phyloP scores from a whole-genome alignment of 2,113 vertebrate species.

The Oreocharis arfaki region DNA sequence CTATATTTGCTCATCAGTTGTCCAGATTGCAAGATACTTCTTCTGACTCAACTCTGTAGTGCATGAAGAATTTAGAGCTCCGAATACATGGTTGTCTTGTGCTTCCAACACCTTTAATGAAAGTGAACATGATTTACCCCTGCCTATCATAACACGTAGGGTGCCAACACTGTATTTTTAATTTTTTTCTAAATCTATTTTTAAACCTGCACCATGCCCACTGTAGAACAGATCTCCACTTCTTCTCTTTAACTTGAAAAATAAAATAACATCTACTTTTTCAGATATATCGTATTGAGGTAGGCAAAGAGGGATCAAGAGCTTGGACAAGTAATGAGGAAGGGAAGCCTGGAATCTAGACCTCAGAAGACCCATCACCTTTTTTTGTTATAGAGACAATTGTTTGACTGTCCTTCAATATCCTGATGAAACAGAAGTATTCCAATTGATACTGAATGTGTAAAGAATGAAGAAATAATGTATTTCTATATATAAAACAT shows the following conservation, averaged over 20 bases:
- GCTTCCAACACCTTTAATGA: background rate
- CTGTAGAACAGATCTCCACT: background rate
- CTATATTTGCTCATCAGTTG: background rate
- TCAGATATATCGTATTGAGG: background rate
- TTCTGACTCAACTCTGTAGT: background rate
- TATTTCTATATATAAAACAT: background rate
- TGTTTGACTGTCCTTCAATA: background rate
- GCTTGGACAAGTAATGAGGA: background rate
- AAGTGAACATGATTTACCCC: background rate
- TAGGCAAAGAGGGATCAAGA: background rate
- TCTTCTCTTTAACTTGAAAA: background rate
- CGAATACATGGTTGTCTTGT: background rate
- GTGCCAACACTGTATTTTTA: background rate
- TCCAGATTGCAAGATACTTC: background rate
- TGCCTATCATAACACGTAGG: background rate
- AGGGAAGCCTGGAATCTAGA: background rate
- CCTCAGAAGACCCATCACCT: accelerated
- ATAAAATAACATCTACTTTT: background rate
- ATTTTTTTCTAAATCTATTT: background rate
- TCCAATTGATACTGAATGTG: background rate
- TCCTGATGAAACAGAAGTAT: background rate
- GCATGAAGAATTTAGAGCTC: background rate
- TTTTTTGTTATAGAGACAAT: background rate
- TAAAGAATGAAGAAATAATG: background rate
- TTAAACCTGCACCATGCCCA: background rate